Base-by-base conservation (phyloP, 2,888 invertebrate genomes). In the Brachylomia viminalis region DNA sequence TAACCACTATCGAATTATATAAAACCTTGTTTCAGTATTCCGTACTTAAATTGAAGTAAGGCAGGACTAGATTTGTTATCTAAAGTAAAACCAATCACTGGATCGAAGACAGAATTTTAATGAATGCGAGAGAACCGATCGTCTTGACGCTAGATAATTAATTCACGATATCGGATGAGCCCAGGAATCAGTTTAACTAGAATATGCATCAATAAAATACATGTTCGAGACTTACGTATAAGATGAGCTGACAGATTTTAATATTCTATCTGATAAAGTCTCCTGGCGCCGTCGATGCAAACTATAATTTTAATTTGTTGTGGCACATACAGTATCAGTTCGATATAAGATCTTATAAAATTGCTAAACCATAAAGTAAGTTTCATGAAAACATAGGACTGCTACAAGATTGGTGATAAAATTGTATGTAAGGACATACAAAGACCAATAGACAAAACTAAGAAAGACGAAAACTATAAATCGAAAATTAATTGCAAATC, bases 31-130 rank as follows among this genome's bases (percentile, higher is more conserved):
- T 87, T 77, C 76, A 79, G 68, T 79, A 79, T 64, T 70, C 74
- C 27, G 68, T 82, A 77, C 76, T 17, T 47, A 80, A 72, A 83
- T 68, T 77, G 74, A 84, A 79, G 77, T 77, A 84, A 86, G 81
- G 77, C 73, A 76, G 70, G 68, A 64, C 74, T 82, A 86, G 87
- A 90, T 90, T 91, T 87, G 88, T 89, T 90, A 91, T 91, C 91
- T 91, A 86, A 89, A 91, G 88, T 88, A 90, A 91, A 90, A 87
- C 86, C 90, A 91, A 92, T 92, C 91, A 87, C 82, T 87, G 81
- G 72, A 88, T 88, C 86, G 90, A 89, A 90, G 90, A 91, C 86
- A 91, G 90, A 90, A 91, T 92, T 92, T 92, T 92, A 94, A 94
- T 94, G 91, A 91, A 91, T 87, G 86, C 83, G 72, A 84, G 83